phyloP scores from a whole-genome alignment of 2,888 invertebrate genomes.

The Mythimna lalbum region DNA sequence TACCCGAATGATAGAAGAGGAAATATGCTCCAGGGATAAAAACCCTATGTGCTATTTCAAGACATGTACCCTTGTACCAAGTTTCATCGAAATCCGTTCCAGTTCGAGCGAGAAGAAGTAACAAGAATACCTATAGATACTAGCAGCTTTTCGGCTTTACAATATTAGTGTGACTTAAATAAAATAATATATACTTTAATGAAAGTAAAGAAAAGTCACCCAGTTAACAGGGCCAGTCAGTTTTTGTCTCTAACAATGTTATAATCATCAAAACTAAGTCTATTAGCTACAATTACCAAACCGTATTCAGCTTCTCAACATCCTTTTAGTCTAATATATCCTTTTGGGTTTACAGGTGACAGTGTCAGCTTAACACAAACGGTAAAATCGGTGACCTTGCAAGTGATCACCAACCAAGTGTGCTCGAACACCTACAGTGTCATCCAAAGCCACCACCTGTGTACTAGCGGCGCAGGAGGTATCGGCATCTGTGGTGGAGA shows the following conservation, averaged over 20 bases:
- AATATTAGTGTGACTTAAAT: no score
- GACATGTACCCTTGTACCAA: no score
- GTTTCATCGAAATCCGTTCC: no score
- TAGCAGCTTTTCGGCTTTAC: no score
- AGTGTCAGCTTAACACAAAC: slow-evolving; percentile 65
- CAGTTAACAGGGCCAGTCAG: background rate
- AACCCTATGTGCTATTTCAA: no score
- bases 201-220: no score
- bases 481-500: slow-evolving; percentile 75
- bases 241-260: background rate
- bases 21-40: no score
- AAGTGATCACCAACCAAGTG: slow-evolving; percentile 72
- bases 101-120: no score
- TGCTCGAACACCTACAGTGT: slow-evolving; percentile 65
- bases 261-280: background rate
- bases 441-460: slow-evolving; percentile 71
- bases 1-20: no score
- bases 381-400: slow-evolving; percentile 67
- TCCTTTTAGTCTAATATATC: background rate
- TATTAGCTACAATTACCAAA: background rate
- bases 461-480: slow-evolving; percentile 72
- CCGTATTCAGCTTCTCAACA: background rate
- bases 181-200: no score
- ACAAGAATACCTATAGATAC: no score
- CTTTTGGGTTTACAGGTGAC: slow-evolving; percentile 62